These are phyloP conservation scores for Melanotaenia duboulayi DNA, from an alignment of 2,113 vertebrate species.

Conservation along the genomic window DNA sequence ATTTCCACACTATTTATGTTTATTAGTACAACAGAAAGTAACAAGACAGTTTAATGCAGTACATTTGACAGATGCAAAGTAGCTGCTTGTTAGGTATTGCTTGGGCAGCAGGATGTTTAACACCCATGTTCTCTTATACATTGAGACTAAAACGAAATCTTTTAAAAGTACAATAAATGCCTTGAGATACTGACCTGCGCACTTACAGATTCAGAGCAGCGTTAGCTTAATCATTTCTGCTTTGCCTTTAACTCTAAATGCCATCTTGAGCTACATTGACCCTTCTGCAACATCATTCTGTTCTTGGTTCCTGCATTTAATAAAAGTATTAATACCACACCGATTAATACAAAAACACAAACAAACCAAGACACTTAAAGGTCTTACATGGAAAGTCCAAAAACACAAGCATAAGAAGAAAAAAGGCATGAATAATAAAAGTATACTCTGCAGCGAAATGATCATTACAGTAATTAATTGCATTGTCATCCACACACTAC, in stretches of 20 bases:
- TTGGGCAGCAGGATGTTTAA: slow-evolving; percentile 19
- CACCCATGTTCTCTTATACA: not conserved
- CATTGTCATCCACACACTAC: too few species aligned
- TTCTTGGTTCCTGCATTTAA: not conserved
- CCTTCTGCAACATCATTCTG: not conserved
- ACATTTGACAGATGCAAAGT: slow-evolving; percentile 11
- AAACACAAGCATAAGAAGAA: too few species aligned
- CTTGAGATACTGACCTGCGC: slow-evolving; percentile 36
- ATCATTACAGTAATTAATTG: too few species aligned
- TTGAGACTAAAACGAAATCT: slow-evolving; percentile 10
- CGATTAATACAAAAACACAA: too few species aligned
- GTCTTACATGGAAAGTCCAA: too few species aligned
- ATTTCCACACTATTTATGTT: slow-evolving; percentile 11
- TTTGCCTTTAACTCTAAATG: slow-evolving; percentile 24
- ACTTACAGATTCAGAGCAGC: slow-evolving; percentile 31
- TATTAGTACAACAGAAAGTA: slow-evolving; percentile 31
- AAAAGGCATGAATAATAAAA: too few species aligned
- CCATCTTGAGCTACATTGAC: slow-evolving; percentile 10
- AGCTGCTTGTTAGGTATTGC: slow-evolving; percentile 38
- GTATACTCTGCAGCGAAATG: too few species aligned
- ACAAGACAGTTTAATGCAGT: slow-evolving; percentile 27
- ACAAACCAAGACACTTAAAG: too few species aligned
- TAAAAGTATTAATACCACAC: not conserved
- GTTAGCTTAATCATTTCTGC: slow-evolving; percentile 11
- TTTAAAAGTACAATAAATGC: slow-evolving; percentile 7